A percentile compares a stretch with the other conserved stretches of the same genome.
These are phyloP conservation scores for Poeciliopsis prolifica DNA, from an alignment of 2,113 vertebrate species.

Conservation along the genomic window DNA sequence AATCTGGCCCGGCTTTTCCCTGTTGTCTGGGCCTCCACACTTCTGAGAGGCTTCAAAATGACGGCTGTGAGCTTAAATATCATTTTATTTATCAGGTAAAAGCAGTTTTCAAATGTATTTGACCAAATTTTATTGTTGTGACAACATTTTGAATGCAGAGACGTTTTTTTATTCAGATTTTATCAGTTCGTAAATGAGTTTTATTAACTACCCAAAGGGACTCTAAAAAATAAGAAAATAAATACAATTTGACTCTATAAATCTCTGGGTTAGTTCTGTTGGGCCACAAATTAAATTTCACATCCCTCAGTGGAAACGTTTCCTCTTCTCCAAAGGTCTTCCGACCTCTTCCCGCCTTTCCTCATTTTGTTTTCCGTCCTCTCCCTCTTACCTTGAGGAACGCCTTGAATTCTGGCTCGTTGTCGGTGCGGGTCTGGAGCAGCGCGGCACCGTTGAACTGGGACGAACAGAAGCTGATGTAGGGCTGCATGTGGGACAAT, in stretches of 20 bases:
- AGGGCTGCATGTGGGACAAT: constrained; percentile 95
- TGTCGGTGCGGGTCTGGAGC: constrained; percentile 90
- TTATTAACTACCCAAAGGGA: too few relatives aligned
- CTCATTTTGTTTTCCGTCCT: background rate
- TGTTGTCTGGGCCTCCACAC: too few relatives aligned
- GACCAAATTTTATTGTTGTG: too few relatives aligned
- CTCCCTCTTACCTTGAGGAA: constrained; percentile 87
- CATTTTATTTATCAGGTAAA: too few relatives aligned
- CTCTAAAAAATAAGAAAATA: too few relatives aligned
- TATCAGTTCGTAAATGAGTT: too few relatives aligned
- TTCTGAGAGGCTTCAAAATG: too few relatives aligned
- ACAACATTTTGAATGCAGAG: too few relatives aligned
- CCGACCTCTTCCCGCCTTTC: background rate
- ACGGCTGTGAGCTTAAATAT: too few relatives aligned
- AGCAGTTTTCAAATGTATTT: too few relatives aligned
- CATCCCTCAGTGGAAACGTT: background rate
- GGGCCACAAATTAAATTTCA: background rate
- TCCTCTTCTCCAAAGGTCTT: background rate
- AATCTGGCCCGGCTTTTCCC: too few relatives aligned
- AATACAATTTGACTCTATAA: background rate
- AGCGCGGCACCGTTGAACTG: constrained; percentile 90
- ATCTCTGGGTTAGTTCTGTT: background rate
- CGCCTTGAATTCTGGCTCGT: constrained; percentile 91
- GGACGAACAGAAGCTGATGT: constrained; percentile 95
- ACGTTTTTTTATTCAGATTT: too few relatives aligned